Conservation (phyloP, 2,888 invertebrate species). For the Octonoba sinensis region DNA sequence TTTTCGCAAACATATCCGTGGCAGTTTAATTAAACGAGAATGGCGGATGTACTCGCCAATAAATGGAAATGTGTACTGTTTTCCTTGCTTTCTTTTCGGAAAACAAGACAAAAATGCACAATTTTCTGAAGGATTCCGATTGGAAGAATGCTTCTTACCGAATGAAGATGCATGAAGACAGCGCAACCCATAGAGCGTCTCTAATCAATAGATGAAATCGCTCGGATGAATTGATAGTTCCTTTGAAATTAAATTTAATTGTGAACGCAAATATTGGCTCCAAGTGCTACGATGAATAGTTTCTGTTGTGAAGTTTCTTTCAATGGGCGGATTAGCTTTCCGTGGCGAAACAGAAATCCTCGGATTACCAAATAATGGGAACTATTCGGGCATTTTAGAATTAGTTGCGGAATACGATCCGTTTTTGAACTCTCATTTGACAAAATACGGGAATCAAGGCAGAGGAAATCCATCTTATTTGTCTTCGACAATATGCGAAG, state of each 20-base stretch:
- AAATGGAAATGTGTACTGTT: too few relatives aligned
- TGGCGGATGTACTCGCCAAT: too few relatives aligned
- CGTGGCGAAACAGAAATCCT: conserved; percentile 67
- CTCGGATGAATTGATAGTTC: too few relatives aligned
- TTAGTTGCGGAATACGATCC: conserved; percentile 25
- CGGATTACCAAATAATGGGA: conserved; percentile 67
- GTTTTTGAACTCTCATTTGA: background rate
- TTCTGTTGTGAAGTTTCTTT: conserved; percentile 32
- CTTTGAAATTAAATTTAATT: background rate
- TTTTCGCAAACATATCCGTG: too few relatives aligned
- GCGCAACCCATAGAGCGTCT: too few relatives aligned
- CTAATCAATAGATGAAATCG: too few relatives aligned
- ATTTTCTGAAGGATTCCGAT: too few relatives aligned
- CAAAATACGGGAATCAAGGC: background rate
- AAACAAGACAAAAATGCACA: too few relatives aligned
- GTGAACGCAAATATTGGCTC: conserved; percentile 8
- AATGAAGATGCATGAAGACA: too few relatives aligned
- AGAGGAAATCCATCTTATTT: conserved; percentile 2
- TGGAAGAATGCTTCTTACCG: too few relatives aligned
- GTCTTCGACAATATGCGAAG: conserved; percentile 6
- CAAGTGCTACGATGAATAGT: conserved; percentile 4
- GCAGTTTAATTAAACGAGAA: too few relatives aligned
- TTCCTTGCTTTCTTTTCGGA: too few relatives aligned
- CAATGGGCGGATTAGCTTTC: conserved; percentile 67
- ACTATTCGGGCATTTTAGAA: conserved; percentile 68